Percentiles rank a stretch among this genome's conserved stretches.
Conservation (phyloP, 1,140 invertebrate genomes). For the Asbolus verrucosus region DNA sequence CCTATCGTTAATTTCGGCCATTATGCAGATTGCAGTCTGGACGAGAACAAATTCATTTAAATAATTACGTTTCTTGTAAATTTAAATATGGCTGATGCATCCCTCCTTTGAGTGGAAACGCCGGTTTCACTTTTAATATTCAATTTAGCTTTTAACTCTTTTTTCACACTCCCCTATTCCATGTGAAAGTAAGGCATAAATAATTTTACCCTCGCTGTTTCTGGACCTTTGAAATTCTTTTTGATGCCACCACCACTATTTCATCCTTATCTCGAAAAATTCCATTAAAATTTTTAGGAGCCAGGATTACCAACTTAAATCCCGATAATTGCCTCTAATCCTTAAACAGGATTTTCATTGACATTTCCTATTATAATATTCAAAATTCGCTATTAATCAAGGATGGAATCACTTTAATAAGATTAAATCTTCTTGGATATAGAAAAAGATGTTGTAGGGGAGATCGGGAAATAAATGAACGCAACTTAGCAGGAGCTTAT, state of each 20-base stretch:
- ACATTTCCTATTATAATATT: slow-evolving; percentile 33
- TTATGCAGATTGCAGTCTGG: slow-evolving; percentile 40
- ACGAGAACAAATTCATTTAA: slow-evolving; percentile 42
- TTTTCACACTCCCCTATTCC: slow-evolving; percentile 1
- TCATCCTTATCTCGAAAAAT: slow-evolving; percentile 7
- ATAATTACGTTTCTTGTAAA: slow-evolving; percentile 21
- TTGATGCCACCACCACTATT: slow-evolving; percentile 1
- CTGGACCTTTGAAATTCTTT: slow-evolving; percentile 11
- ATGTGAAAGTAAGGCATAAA: slow-evolving; percentile 21
- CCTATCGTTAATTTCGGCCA: slow-evolving; percentile 26
- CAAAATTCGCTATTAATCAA: slow-evolving; percentile 35
- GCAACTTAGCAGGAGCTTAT: slow-evolving; percentile 31
- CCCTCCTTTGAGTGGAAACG: background rate
- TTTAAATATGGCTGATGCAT: background rate
- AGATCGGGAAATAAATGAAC: slow-evolving; percentile 25
- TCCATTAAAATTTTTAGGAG: slow-evolving; percentile 14
- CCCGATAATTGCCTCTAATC: slow-evolving; percentile 27
- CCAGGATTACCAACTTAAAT: slow-evolving; percentile 6
- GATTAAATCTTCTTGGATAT: slow-evolving; percentile 22
- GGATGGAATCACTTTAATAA: background rate
- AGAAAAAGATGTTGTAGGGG: slow-evolving; percentile 22
- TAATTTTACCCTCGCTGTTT: slow-evolving; percentile 16
- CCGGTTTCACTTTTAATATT: slow-evolving; percentile 34
- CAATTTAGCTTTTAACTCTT: slow-evolving; percentile 37
- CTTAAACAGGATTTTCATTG: slow-evolving; percentile 3